phyloP scores from a whole-genome alignment of 2,113 vertebrate genomes.

The Eupsittula cactorum region DNA sequence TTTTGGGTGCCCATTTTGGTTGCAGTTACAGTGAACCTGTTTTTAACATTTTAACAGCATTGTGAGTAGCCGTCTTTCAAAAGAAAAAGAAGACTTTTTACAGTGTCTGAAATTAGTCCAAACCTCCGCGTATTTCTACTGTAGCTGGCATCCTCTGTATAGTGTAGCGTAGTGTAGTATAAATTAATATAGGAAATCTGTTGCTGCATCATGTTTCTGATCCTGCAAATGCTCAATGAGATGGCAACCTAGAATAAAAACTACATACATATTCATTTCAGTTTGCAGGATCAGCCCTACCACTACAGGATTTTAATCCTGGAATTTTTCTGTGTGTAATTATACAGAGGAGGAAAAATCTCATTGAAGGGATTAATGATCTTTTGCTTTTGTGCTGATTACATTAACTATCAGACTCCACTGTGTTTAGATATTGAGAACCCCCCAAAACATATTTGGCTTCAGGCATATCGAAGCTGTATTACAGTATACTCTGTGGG shows the following conservation, averaged over 20 bases:
- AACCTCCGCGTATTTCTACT: not conserved
- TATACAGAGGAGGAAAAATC: not conserved
- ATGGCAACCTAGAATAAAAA: not conserved
- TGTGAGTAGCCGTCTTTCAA: not conserved
- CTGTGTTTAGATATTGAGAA: not conserved
- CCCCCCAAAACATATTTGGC: not conserved
- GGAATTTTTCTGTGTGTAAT: not conserved
- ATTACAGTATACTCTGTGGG: not conserved
- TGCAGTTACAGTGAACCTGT: not conserved
- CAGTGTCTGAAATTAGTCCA: not conserved
- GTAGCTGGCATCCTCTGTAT: not conserved
- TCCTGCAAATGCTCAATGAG: not conserved
- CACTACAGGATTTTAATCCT: not conserved
- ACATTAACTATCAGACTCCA: not conserved
- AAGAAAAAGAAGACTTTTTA: not conserved
- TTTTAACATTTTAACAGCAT: not conserved
- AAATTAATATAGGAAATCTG: not conserved
- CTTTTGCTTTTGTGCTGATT: not conserved
- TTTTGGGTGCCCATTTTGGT: not conserved
- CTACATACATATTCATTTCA: accelerated
- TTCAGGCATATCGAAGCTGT: not conserved
- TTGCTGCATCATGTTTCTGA: not conserved
- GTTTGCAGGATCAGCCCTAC: not conserved
- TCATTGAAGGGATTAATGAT: not conserved
- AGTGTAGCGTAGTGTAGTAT: not conserved